Conservation (phyloP, 2,888 invertebrate genomes). For the Amblyjoppa proteus region DNA sequence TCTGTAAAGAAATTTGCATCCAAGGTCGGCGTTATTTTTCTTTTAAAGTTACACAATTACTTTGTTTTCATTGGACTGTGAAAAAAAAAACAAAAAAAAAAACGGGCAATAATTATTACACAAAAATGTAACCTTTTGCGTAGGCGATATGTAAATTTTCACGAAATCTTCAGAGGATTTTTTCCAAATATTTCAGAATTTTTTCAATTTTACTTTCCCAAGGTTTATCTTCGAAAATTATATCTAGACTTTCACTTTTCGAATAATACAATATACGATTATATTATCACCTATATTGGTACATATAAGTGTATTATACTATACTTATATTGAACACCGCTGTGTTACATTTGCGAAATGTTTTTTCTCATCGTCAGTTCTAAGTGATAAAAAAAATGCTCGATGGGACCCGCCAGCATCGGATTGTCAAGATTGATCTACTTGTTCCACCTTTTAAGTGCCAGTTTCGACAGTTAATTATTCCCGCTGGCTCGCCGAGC, state of each 20-base stretch:
- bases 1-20: background rate
- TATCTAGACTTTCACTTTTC: too few species aligned
- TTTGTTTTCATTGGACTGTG: background rate
- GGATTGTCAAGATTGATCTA: constrained; percentile 19
- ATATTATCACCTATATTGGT: background rate
- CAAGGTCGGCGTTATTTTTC: background rate
- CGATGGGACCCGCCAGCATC: background rate
- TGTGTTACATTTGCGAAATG: background rate
- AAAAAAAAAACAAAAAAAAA: too few species aligned
- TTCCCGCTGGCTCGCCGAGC: constrained; percentile 9
- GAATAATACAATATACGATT: background rate
- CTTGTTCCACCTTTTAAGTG: constrained; percentile 4
- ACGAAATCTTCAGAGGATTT: background rate
- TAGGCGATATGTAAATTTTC: background rate
- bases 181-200: background rate
- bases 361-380: background rate
- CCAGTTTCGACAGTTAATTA: constrained; percentile 12
- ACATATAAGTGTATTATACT: background rate
- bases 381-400: constrained; percentile 1
- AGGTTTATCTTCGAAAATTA: too few species aligned
- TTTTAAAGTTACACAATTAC: background rate
- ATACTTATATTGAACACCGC: too few species aligned
- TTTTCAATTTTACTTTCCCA: background rate
- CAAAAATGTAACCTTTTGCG: background rate
- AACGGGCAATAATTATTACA: background rate